Evolutionary conservation across 37 sponge, comb jelly and placozoan genomes (phyloP).

Genomic region (Diacarnus erythraeanus): DNA sequence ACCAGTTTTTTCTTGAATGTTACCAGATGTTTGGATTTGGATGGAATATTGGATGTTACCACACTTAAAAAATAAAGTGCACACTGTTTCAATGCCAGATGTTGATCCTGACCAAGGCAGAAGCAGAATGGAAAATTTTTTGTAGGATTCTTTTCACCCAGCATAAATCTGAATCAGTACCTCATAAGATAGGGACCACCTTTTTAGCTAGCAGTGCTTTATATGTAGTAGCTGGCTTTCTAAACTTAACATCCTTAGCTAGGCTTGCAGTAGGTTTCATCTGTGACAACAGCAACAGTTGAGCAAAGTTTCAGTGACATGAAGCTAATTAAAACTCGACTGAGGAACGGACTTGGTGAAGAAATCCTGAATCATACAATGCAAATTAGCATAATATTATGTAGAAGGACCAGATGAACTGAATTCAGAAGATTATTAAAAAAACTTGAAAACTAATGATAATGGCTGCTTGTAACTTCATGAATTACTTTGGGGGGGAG

Average conservation of each 20-base stretch:
- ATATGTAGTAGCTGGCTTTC: neutral
- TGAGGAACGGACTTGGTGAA: neutral
- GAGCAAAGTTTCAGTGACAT: neutral
- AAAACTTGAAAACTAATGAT: neutral
- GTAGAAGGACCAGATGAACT: neutral
- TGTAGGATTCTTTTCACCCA: neutral
- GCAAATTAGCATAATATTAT: neutral
- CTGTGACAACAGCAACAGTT: neutral
- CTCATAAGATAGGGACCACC: neutral
- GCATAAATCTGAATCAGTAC: neutral
- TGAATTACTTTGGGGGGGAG: neutral
- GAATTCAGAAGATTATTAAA: too few species aligned
- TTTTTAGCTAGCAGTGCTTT: neutral
- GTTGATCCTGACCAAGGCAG: conserved; percentile 5
- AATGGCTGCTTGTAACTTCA: neutral
- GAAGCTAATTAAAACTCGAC: neutral
- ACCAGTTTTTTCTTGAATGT: too few species aligned
- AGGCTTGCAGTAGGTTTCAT: neutral
- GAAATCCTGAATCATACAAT: neutral
- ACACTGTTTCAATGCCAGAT: neutral
- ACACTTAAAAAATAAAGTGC: too few species aligned
- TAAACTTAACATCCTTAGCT: neutral
- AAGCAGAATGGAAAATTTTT: neutral
- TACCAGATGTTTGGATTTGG: too few species aligned
- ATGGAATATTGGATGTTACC: too few species aligned